A percentile compares a stretch with the other conserved stretches of the same genome.
phyloP scores from a whole-genome alignment of 2,113 vertebrate genomes.

The Crypturellus undulatus region DNA sequence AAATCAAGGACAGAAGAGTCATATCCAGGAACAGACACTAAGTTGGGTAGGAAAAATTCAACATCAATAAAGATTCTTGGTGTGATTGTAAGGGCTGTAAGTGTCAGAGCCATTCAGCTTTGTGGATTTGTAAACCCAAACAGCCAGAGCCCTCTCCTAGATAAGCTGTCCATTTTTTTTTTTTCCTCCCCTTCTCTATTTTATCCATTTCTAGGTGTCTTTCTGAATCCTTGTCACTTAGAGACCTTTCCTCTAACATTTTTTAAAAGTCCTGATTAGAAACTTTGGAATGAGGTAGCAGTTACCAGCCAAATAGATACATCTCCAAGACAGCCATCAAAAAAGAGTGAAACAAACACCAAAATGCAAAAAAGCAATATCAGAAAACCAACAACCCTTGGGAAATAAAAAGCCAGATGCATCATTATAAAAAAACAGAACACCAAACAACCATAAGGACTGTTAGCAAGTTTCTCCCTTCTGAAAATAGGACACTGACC shows the following conservation, averaged over 20 bases:
- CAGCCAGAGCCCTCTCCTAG: not conserved
- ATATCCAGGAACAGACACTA: constrained; percentile 39
- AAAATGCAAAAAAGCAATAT: not conserved
- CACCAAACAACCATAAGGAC: not conserved
- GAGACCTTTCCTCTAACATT: not conserved
- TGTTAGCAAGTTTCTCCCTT: not conserved
- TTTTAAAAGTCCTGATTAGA: not conserved
- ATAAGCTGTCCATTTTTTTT: not conserved
- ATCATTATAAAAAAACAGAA: not conserved
- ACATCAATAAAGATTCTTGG: not conserved
- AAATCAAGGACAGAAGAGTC: constrained; percentile 63
- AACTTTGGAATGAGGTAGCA: not conserved
- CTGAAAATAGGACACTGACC: not conserved
- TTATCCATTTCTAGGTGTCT: not conserved
- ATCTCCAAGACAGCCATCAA: not conserved
- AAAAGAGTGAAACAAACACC: not conserved
- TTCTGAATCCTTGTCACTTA: not conserved
- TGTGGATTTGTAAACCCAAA: not conserved
- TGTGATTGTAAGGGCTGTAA: not conserved
- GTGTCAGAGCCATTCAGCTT: not conserved
- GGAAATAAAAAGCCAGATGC: not conserved
- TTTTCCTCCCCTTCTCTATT: no score
- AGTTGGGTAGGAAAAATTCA: constrained; percentile 20
- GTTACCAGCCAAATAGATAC: not conserved
- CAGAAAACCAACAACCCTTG: not conserved